Evolutionary conservation across 1,140 invertebrate species (phyloP), one percentile per base, ranked within the genome.

Genomic region (Babylonia areolata): DNA sequence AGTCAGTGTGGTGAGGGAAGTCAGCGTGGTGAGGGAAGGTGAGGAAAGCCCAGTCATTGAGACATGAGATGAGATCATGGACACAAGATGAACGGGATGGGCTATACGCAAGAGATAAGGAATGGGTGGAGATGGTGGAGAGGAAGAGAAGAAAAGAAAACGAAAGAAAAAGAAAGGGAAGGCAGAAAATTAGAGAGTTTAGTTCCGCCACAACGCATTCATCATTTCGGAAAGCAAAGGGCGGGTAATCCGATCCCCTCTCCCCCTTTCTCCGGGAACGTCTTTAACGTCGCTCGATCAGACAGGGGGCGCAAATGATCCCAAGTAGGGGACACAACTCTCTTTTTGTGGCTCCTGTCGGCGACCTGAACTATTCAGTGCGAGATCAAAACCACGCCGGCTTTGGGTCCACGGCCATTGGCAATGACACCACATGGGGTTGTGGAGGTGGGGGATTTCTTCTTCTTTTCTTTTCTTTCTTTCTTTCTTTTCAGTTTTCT

Each of bases 261-360:
- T 11, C 73, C 73, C 33, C 73, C 28, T 37, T 77, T 77, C 31
- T 77, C 33, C 31, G 5, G 33, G 33, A 35, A 28, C 73, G 33
- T 77, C 64, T 77, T 77, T 77, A 77, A 77, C 73, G 33, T 77
- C 73, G 73, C 73, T 35, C 39, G 11, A 77, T 77, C 73, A 77
- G 9, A 77, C 73, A 77, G 73, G 73, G 73, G 73, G 33, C 73
- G 73, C 73, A 77, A 77, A 77, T 77, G 73, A 77, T 77, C 33
- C 73, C 35, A 35, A n/a, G 37, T 35, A 37, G 73, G 73, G 73
- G 73, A 77, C 33, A 77, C 33, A 35, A 77, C 73, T 77, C 73
- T 31, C 11, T 35, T 37, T 77, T 77, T 77, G 73, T 77, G 11
- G n/a, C 3, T 35, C 9, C 37, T 11, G 31, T 37, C 35, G 9